A percentile compares a stretch with the other conserved stretches of the same genome.
phyloP scores from a whole-genome alignment of 2,113 vertebrate genomes.

The Numida meleagris region DNA sequence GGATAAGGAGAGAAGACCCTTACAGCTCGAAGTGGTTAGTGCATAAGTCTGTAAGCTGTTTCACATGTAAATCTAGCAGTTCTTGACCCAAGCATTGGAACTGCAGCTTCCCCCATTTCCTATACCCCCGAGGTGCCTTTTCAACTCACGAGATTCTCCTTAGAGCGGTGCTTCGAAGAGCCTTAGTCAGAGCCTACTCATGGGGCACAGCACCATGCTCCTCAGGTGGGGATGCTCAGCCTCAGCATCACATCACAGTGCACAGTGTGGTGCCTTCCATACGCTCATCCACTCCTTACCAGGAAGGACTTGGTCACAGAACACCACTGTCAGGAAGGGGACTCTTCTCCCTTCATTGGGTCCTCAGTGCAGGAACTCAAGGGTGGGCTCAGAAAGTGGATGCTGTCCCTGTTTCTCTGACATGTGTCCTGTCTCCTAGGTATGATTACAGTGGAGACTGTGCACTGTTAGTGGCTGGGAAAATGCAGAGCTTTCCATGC shows the following conservation, averaged over 20 bases:
- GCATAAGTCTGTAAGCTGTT: rapidly evolving
- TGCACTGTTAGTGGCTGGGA: rapidly evolving
- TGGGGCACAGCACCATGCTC: rapidly evolving
- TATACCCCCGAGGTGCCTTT: rapidly evolving
- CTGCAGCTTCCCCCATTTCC: neutral
- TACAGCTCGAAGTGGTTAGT: neutral
- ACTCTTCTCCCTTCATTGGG: neutral
- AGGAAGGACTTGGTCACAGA: neutral
- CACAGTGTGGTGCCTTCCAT: no score
- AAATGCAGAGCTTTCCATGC: rapidly evolving
- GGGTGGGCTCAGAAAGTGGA: neutral
- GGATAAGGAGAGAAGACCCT: neutral
- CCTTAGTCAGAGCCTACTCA: neutral
- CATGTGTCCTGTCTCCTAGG: neutral
- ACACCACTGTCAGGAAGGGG: neutral
- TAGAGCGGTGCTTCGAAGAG: neutral
- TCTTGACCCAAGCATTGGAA: neutral
- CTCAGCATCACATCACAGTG: no score
- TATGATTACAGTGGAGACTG: rapidly evolving
- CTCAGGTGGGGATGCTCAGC: neutral
- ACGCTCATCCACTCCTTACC: no score
- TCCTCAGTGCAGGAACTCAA: neutral
- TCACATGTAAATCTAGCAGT: rapidly evolving
- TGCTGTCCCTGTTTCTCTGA: neutral
- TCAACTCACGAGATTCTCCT: neutral